Evolutionary conservation across 2,888 invertebrate species (phyloP).

Genomic region (Antitype chi): DNA sequence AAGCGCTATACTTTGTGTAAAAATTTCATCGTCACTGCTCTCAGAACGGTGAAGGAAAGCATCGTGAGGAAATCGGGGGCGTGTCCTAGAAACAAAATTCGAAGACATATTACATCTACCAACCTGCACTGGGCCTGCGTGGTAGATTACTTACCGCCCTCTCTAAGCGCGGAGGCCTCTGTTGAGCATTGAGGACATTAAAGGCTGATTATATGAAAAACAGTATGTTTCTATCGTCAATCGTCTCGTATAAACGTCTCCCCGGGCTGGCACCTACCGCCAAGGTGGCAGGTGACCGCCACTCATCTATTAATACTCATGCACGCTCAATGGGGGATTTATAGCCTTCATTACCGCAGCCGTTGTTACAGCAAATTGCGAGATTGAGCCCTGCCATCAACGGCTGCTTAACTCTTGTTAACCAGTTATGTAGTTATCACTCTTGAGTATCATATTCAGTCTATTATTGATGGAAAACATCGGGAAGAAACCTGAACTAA

Average conservation of each 20-base stretch:
- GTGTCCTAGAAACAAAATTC: background rate
- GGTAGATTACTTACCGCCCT: background rate
- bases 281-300: conserved; percentile 86
- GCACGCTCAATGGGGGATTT: conserved; percentile 83
- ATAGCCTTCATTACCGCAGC: conserved; percentile 80
- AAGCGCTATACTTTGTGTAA: too few species aligned
- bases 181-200: background rate
- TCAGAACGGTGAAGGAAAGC: too few species aligned
- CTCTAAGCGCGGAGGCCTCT: background rate
- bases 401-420: conserved; percentile 20
- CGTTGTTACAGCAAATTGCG: conserved; percentile 67
- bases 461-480: background rate
- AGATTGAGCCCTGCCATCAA: conserved; percentile 48
- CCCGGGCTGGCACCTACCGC: conserved; percentile 79
- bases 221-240: background rate
- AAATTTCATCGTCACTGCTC: too few species aligned
- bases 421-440: background rate
- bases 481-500: background rate
- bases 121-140: background rate
- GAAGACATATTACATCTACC: background rate
- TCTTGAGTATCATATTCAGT: background rate
- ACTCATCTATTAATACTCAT: conserved; percentile 81
- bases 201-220: too few species aligned
- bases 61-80: too few species aligned
- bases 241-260: conserved; percentile 74